Base-by-base conservation (phyloP, 2,888 invertebrate genomes). In the Microplitis deprimator region DNA sequence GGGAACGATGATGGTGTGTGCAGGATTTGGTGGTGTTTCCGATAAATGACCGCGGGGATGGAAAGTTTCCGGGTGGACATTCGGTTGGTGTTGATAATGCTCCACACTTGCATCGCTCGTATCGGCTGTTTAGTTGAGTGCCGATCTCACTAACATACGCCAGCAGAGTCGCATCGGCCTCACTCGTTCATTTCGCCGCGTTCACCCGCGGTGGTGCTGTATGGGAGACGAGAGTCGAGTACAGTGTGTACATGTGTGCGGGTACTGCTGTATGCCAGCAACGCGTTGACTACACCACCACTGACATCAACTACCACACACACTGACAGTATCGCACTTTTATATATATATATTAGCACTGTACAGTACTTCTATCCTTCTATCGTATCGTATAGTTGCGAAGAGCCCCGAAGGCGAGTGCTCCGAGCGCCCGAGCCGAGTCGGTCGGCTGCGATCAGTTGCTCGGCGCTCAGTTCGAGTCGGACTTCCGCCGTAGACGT, bases 391-490 rank as follows among this genome's bases (percentile, higher is more conserved):
- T 73, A 69, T 62, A 39, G 7, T 62, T 16, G 67, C 73, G 73
- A 77, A 29, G 68, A 60, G 40, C 16, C 62, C 77, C 73, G 77
- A 68, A 77, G 69, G 68, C 69, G 76, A 16, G 65, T 60, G 76
- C 69, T 68, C 40, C 69, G 64, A 72, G 71, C 74, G 41, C 60
- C 73, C 69, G 82, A 76, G 69, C 13, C 50, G 50, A 50, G 10
- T 50, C 50, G 50, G 50, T 83, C 83, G 82, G 82, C 84, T 82
- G 82, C 85, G 85, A 85, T 85, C 85, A 85, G 85, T 83, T 85
- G 85, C 83, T 81, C 82, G 82, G 83, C 82, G 83, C 85, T 86
- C 86, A 87, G 87, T 87, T 87, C 86, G 85, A 82, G 86, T 87
- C 87, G 86, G 86, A 86, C 83, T 86, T 85, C 85, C 87, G 84